These are phyloP conservation scores for Chaetodon trifasciatus DNA, from an alignment of 2,797 vertebrate genomes.

Conservation along the genomic window DNA sequence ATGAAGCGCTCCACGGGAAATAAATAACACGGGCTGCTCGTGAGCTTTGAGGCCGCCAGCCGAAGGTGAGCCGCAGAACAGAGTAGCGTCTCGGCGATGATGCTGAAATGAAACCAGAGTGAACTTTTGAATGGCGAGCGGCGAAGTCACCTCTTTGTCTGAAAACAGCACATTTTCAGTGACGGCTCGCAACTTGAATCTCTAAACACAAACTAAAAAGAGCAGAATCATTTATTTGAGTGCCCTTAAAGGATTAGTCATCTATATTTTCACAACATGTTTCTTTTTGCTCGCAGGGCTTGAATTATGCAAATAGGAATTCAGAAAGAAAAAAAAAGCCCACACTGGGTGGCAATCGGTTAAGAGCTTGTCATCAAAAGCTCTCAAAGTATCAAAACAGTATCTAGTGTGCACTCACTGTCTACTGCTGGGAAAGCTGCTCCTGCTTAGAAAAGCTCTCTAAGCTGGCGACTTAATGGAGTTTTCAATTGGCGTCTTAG, in stretches of 20 bases:
- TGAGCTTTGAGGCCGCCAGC: constrained; percentile 16
- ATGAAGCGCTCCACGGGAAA: constrained; percentile 38
- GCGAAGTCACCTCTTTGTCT: background rate
- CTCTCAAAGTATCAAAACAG: constrained; percentile 35
- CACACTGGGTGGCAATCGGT: constrained; percentile 6
- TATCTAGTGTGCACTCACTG: constrained; percentile 32
- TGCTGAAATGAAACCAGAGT: constrained; percentile 23
- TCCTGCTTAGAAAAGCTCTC: constrained; percentile 28
- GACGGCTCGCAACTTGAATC: constrained; percentile 1
- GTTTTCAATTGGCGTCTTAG: constrained; percentile 52
- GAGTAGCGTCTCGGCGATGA: background rate
- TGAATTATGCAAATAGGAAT: constrained; percentile 42
- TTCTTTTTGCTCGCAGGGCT: background rate
- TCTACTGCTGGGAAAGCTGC: constrained; percentile 21
- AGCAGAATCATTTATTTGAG: constrained; percentile 2
- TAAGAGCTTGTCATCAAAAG: constrained; percentile 46
- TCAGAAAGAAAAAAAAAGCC: background rate
- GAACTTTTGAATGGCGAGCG: constrained; percentile 42
- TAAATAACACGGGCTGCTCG: constrained; percentile 12
- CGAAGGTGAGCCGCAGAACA: constrained; percentile 38
- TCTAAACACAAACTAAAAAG: constrained; percentile 12
- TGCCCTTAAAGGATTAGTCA: constrained; percentile 26
- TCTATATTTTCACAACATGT: constrained; percentile 17
- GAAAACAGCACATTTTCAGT: background rate
- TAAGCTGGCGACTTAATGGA: constrained; percentile 52